Base-by-base conservation (phyloP, 2,113 vertebrate genomes). In the Gobius niger region DNA sequence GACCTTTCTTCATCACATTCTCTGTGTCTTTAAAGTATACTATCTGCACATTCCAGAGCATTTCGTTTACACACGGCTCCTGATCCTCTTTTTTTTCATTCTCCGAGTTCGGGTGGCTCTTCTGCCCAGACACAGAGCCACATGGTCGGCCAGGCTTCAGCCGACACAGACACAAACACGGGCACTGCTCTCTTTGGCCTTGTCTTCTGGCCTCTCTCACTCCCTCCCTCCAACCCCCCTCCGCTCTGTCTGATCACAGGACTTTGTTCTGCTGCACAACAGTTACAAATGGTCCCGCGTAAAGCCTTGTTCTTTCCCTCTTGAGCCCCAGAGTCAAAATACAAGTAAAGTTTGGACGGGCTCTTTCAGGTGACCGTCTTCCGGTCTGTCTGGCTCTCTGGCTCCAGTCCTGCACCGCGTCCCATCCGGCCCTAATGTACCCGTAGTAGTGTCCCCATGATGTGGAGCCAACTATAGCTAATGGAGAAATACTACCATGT, bases 161-260 rank as follows among this genome's bases (percentile, higher is more conserved):
- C 65, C 60, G n/a, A n/a, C 52, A 61, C 51, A 61, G 49, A 71
- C 9, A 74, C 41, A 72, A 63, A 76, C 54, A 77, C 44, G 81
- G 71, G 54, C 66, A 80, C 42, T 82, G 78, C 85, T 85, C 84
- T 75, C 75, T 72, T 67, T 81, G 65, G 86, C 76, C 76, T 76
- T 61, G 65, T 73, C 77, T 76, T 70, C 68, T 80, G 65, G 86
- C 75, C 77, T 73, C 63, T 67, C 47, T 4, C 13, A 73, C 78
- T 72, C 44, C 80, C 76, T 78, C 75, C 72, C 81, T 56, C 67
- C 81, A 60, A 8, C n/a, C 8, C n/a, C 7, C 63, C 70, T 82
- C 75, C 66, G 67, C 73, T 79, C 80, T 62, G 65, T 83, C 91
- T 91, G 88, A 91, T 92, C 90, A 90, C 77, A 74, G 2, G 81